These are phyloP conservation scores for Temnothorax unifasciatus DNA, from an alignment of 2,888 invertebrate genomes.

Conservation along the genomic window DNA sequence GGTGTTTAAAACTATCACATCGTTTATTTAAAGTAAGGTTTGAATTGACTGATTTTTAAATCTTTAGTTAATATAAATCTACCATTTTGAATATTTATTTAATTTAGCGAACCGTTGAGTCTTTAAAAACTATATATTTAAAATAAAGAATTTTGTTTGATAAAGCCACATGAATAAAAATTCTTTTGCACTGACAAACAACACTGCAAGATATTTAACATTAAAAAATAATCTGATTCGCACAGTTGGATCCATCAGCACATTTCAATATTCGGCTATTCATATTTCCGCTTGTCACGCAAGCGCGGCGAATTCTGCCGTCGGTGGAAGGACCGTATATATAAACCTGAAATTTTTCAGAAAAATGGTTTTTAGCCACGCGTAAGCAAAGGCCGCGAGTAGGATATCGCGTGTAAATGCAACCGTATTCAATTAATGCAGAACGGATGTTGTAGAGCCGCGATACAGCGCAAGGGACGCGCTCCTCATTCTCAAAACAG, in stretches of 20 bases:
- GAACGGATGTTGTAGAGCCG: conserved; percentile 76
- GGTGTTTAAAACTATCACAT: not conserved
- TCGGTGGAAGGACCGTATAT: not conserved
- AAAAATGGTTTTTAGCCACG: conserved; percentile 24
- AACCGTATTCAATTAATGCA: conserved; percentile 77
- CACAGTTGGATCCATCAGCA: not conserved
- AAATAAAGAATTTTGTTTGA: not conserved
- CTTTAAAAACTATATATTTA: no score
- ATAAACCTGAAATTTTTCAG: conserved; percentile 40
- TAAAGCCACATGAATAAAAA: not conserved
- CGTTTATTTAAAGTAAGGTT: not conserved
- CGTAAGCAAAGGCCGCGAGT: conserved; percentile 15
- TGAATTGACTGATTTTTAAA: not conserved
- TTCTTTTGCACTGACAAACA: not conserved
- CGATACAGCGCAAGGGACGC: conserved; percentile 71
- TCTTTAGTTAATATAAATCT: not conserved
- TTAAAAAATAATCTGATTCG: conserved; percentile 6
- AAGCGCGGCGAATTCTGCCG: not conserved
- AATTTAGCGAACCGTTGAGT: not conserved
- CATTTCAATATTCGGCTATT: not conserved
- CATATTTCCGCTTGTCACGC: conserved; percentile 13
- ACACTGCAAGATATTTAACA: not conserved
- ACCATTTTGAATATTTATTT: not conserved
- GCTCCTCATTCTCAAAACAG: conserved; percentile 74
- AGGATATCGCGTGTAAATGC: conserved; percentile 76